A percentile compares a stretch with the other conserved stretches of the same genome.
Evolutionary conservation across 2,113 vertebrate species (phyloP).

Genomic region (Ceratotherium simum): DNA sequence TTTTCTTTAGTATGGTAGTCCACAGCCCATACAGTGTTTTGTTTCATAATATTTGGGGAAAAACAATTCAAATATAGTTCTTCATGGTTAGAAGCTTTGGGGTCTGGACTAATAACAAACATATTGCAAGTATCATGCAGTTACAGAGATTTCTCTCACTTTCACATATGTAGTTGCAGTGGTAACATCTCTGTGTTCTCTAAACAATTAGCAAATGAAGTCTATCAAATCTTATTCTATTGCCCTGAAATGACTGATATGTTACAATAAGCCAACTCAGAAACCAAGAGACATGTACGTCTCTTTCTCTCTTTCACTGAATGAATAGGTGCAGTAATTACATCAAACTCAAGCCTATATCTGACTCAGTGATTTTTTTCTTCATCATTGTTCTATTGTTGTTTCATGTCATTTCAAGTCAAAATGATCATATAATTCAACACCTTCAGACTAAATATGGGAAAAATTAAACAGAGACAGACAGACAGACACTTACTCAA

Average conservation of each 20-base stretch:
- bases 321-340: slow-evolving; percentile 75
- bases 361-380: slow-evolving; percentile 62
- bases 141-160: slow-evolving; percentile 76
- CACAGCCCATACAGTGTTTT: neutral
- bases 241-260: slow-evolving; percentile 78
- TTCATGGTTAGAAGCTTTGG: slow-evolving; percentile 52
- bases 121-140: slow-evolving; percentile 70
- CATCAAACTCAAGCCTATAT: slow-evolving; percentile 59
- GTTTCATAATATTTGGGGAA: slow-evolving; percentile 6
- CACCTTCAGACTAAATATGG: neutral
- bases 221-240: slow-evolving; percentile 84
- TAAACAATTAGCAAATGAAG: slow-evolving; percentile 84
- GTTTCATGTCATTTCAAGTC: neutral
- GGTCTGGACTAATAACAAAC: slow-evolving; percentile 71
- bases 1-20: neutral
- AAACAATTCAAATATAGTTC: slow-evolving; percentile 46
- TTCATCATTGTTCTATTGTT: neutral
- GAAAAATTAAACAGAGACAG: neutral
- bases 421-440: neutral
- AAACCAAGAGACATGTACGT: slow-evolving; percentile 74
- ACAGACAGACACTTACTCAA: neutral
- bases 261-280: slow-evolving; percentile 75
- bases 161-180: slow-evolving; percentile 77
- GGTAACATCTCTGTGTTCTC: slow-evolving; percentile 81
- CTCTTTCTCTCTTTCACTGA: slow-evolving; percentile 80